Evolutionary conservation across 2,888 invertebrate species (phyloP).

Genomic region (Zaprionus obscuricornis): DNA sequence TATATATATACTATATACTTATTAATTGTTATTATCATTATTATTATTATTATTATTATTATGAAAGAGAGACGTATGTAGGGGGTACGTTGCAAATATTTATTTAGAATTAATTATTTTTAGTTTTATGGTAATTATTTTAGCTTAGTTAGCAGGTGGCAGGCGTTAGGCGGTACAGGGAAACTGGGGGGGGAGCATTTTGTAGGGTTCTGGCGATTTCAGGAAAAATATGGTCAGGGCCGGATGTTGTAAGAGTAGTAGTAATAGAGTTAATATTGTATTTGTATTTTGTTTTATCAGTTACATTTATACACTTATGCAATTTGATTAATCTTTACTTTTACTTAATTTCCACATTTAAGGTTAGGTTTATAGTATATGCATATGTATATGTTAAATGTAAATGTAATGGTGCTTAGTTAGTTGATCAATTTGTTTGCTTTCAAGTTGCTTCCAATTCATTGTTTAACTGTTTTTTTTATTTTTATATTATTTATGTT

Average conservation of each 20-base stretch:
- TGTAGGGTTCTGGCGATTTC: conserved; percentile 33
- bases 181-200: no score
- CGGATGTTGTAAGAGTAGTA: no score
- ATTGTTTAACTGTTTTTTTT: conserved; percentile 1
- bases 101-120: conserved; percentile 9
- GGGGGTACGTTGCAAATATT: conserved; percentile 64
- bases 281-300: conserved; percentile 32
- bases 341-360: conserved; percentile 9
- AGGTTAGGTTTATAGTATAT: conserved; percentile 2
- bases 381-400: conserved; percentile 4
- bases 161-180: conserved; percentile 29
- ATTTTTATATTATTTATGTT: conserved; percentile 1
- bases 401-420: conserved; percentile 27
- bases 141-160: conserved; percentile 42
- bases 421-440: conserved; percentile 22
- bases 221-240: no score
- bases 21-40: no score
- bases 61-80: conserved; percentile 69
- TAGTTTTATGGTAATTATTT: conserved; percentile 36
- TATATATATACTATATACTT: conserved; percentile 15
- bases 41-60: neutral
- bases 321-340: conserved; percentile 19
- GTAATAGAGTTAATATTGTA: no score
- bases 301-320: conserved; percentile 65
- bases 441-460: conserved; percentile 19